Evolutionary conservation across 2,113 vertebrate species (phyloP), one percentile per base, ranked within the genome.

Genomic region (Tupaia chinensis): DNA sequence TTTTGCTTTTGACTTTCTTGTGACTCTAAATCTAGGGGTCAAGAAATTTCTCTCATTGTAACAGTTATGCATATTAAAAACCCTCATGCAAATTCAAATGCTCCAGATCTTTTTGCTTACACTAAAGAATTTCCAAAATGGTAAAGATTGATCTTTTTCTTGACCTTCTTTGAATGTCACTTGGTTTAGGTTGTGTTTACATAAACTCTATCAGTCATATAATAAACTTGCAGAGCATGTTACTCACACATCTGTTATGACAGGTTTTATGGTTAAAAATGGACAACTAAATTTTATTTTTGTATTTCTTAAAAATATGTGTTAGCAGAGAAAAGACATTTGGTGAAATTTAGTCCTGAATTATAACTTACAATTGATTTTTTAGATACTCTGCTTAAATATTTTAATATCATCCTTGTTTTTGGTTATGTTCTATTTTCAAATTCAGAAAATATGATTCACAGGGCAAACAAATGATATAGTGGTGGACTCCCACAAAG

Each of bases 51-150:
- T 84, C 65, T 93, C 12, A 83, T 78, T 88, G 56, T 84, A 83
- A 85, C 14, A 83, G 3, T 89, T 87, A 97, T 92, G 88, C 89
- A 97, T 97, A 97, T 97, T 96, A 91, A 97, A 95, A 96, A 96
- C 95, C 20, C 60, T 97, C 89, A 95, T 95, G 34, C 79, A 97
- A 97, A 97, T 97, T 95, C 82, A 96, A 93, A 23, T 16, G 3
- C 17, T 79, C 80, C 34, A 81, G 15, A 92, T 94, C 53, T 79
- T 97, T 97, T 89, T 91, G 97, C 94, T 97, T 91, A 94, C 58
- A 90, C 73, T 74, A 83, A 95, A 89, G 56, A 96, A 94, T 79
- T 79, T 96, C 1, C 9, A 61, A 79, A 91, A 86, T 89, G 66
- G 84, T 94, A 81, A 95, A 94, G 83, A 94, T 58, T 91, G 79